These are phyloP conservation scores for Eupithecia subfuscata DNA, from an alignment of 2,888 invertebrate genomes.

Conservation along the genomic window DNA sequence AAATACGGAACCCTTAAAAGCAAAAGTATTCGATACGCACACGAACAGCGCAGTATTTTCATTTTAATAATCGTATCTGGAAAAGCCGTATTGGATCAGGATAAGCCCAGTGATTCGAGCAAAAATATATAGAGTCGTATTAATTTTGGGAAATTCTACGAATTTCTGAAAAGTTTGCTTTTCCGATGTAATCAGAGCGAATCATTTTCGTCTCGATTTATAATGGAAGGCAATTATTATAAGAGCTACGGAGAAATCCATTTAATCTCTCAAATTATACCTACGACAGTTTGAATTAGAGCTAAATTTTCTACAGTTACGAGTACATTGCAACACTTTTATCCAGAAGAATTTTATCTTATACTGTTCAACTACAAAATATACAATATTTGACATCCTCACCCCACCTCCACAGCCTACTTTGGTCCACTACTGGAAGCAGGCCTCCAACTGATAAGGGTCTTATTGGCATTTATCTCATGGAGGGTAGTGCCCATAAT, in stretches of 20 bases:
- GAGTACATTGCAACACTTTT: neutral
- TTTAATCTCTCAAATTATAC: neutral
- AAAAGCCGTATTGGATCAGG: slow-evolving; percentile 14
- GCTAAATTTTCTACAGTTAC: neutral
- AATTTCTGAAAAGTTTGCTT: slow-evolving; percentile 8
- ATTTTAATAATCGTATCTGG: slow-evolving; percentile 14
- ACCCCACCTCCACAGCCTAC: too few relatives aligned
- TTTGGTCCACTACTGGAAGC: too few relatives aligned
- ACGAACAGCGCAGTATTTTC: slow-evolving; percentile 11
- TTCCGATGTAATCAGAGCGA: neutral
- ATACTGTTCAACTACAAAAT: neutral
- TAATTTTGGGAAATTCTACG: neutral
- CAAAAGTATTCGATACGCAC: neutral
- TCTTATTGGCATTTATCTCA: too few relatives aligned
- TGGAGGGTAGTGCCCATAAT: too few relatives aligned
- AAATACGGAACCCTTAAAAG: neutral
- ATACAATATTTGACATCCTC: neutral
- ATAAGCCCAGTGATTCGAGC: slow-evolving; percentile 6
- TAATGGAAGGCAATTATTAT: slow-evolving; percentile 6
- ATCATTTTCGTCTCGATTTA: slow-evolving; percentile 1
- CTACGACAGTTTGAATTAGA: neutral
- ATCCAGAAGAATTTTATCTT: neutral
- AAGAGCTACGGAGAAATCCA: slow-evolving; percentile 2
- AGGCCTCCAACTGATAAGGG: too few relatives aligned
- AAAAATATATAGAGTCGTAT: slow-evolving; percentile 4